A percentile compares a stretch with the other conserved stretches of the same genome.
Conservation (phyloP, 2,113 vertebrate species). For the Chloropsis hardwickii region DNA sequence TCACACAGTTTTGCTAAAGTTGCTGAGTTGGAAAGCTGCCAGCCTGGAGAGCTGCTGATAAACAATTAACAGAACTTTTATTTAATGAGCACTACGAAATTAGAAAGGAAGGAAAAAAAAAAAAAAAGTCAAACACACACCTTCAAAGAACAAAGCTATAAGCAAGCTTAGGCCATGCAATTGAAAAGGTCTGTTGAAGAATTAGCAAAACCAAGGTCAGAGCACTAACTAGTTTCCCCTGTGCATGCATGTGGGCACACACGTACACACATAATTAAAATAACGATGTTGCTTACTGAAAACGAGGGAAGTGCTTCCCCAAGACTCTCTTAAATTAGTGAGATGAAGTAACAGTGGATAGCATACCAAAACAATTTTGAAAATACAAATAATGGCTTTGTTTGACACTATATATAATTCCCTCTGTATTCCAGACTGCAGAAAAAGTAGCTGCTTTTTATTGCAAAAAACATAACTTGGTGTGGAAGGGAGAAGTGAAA, state of each 20-base stretch:
- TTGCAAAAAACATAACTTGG: background rate
- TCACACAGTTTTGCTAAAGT: background rate
- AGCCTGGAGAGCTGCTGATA: background rate
- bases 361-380: background rate
- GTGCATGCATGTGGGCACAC: too few relatives aligned
- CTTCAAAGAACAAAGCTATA: background rate
- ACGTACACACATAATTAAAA: background rate
- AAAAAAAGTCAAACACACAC: background rate
- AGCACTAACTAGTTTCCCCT: background rate
- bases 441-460: background rate
- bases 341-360: background rate
- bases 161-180: background rate
- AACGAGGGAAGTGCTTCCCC: background rate
- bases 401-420: background rate
- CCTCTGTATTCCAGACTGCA: background rate
- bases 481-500: background rate
- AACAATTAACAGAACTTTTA: background rate
- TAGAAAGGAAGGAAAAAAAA: background rate
- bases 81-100: background rate
- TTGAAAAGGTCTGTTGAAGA: background rate
- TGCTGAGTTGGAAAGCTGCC: background rate
- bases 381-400: background rate
- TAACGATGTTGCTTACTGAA: accelerated
- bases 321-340: background rate
- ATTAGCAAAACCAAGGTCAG: background rate